A percentile compares a stretch with the other conserved stretches of the same genome.
Conservation (phyloP, 1,140 invertebrate genomes). For the Sinella curviseta region DNA sequence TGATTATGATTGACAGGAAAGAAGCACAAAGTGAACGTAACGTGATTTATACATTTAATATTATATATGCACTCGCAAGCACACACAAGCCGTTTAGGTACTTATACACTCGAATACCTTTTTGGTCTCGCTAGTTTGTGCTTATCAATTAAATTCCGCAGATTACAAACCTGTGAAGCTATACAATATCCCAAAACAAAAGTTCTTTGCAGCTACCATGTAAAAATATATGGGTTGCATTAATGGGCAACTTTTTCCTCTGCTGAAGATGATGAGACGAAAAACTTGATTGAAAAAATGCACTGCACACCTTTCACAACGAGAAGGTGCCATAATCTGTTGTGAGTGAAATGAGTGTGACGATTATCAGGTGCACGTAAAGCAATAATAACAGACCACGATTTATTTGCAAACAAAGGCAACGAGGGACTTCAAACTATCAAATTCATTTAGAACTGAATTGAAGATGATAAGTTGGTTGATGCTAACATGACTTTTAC, state of each 20-base stretch:
- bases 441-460: not conserved
- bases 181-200: not conserved
- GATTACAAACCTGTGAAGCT: not conserved
- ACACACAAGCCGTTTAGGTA: not conserved
- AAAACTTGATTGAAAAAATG: slow-evolving; percentile 18
- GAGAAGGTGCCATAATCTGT: not conserved
- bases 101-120: not conserved
- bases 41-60: slow-evolving; percentile 5
- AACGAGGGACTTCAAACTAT: no score
- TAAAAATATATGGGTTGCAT: not conserved
- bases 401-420: slow-evolving; percentile 15
- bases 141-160: not conserved
- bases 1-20: not conserved
- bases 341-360: not conserved
- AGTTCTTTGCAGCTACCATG: not conserved
- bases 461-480: not conserved
- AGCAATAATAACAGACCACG: slow-evolving; percentile 5
- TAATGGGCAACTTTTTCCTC: not conserved
- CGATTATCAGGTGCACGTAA: slow-evolving; percentile 3
- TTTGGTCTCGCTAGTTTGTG: not conserved
- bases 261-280: not conserved
- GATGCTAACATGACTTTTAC: not conserved
- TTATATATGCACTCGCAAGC: not conserved
- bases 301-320: not conserved
- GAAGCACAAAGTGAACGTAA: not conserved